phyloP scores from a whole-genome alignment of 2,113 vertebrate genomes.

The Choloepus hoffmanni region DNA sequence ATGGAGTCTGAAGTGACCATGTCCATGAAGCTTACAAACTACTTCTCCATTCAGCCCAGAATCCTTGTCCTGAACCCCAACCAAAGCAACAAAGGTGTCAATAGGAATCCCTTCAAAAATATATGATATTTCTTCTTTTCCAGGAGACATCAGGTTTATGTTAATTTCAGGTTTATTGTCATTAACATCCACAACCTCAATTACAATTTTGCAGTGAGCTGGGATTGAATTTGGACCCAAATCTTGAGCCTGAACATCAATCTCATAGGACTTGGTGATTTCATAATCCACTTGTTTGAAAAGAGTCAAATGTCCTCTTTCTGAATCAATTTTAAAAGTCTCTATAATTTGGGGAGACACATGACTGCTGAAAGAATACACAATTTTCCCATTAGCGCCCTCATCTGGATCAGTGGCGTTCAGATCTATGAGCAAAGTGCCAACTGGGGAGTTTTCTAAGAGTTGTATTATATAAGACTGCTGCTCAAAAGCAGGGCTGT shows the following conservation, averaged over 20 bases:
- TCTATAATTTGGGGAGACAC: slow-evolving; percentile 94
- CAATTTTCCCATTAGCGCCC: slow-evolving; percentile 96
- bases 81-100: slow-evolving; percentile 96
- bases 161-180: slow-evolving; percentile 98
- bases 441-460: slow-evolving; percentile 92
- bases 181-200: slow-evolving; percentile 97
- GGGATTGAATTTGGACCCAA: slow-evolving; percentile 98
- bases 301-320: slow-evolving; percentile 94
- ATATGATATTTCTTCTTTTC: slow-evolving; percentile 95
- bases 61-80: slow-evolving; percentile 96
- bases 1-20: slow-evolving; percentile 97
- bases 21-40: slow-evolving; percentile 94
- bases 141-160: slow-evolving; percentile 96
- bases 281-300: slow-evolving; percentile 97
- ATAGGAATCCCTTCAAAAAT: slow-evolving; percentile 94
- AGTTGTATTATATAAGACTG: slow-evolving; percentile 93
- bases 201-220: slow-evolving; percentile 97
- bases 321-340: slow-evolving; percentile 95
- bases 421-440: slow-evolving; percentile 94
- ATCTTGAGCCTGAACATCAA: slow-evolving; percentile 97
- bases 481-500: slow-evolving; percentile 95
- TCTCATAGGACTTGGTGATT: slow-evolving; percentile 93
- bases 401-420: slow-evolving; percentile 99
- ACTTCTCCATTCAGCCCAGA: slow-evolving; percentile 95
- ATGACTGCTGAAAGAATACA: slow-evolving; percentile 97